Percentiles rank a stretch among this genome's conserved stretches.
Conservation (phyloP, 2,888 invertebrate genomes). For the Agrotis exclamationis region DNA sequence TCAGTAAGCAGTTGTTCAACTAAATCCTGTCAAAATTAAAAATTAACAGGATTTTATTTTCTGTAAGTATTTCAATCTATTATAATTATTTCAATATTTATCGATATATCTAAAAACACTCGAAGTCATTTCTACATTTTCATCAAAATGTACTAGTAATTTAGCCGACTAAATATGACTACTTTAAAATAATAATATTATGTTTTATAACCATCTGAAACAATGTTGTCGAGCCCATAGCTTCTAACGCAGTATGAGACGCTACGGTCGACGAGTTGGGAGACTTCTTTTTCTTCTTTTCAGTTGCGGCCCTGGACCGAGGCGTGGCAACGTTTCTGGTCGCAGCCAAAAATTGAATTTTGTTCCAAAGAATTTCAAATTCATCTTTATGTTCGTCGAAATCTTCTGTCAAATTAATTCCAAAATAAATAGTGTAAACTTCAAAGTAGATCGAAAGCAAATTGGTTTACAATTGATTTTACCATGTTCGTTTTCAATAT, state of each 20-base stretch:
- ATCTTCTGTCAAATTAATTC: conserved; percentile 66
- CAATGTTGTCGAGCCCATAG: conserved; percentile 81
- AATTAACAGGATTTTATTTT: neutral
- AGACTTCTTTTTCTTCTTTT: conserved; percentile 82
- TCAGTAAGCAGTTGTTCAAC: conserved; percentile 80
- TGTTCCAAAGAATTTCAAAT: conserved; percentile 78
- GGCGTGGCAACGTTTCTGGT: conserved; percentile 79
- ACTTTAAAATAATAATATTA: neutral
- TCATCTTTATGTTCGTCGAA: conserved; percentile 76
- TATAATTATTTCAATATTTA: no score
- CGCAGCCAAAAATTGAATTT: conserved; percentile 77
- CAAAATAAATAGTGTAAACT: neutral
- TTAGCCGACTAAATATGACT: neutral
- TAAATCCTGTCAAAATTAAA: conserved; percentile 76
- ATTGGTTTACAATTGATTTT: neutral
- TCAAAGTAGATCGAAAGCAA: neutral
- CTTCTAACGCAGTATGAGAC: conserved; percentile 75
- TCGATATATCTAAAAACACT: neutral
- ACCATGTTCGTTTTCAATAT: conserved; percentile 75
- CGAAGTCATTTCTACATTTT: neutral
- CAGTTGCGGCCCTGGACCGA: conserved; percentile 79
- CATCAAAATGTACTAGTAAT: neutral
- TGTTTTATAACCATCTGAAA: conserved; percentile 79
- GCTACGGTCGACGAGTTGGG: conserved; percentile 72
- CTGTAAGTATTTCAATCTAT: neutral